Percentiles rank a stretch among this genome's conserved stretches.
These are phyloP conservation scores for Labrus mixtus DNA, from an alignment of 2,113 vertebrate species.

Conservation along the genomic window DNA sequence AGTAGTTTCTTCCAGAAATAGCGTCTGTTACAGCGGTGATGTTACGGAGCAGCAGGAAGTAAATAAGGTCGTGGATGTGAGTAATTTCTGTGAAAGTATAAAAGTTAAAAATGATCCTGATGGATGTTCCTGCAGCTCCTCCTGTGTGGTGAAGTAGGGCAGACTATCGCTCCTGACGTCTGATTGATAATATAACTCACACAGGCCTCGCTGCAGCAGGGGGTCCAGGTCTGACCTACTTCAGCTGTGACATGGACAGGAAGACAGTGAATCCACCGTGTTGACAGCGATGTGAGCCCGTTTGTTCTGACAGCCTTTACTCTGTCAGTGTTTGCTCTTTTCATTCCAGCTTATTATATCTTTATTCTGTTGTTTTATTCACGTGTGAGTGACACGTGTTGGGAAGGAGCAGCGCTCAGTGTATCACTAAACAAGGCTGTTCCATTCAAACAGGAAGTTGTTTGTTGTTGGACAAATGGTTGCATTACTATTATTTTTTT, in stretches of 20 bases:
- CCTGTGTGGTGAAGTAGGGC: constrained; percentile 14
- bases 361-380: background rate
- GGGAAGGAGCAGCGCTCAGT: background rate
- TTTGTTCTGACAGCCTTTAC: constrained; percentile 9
- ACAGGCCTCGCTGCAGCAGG: background rate
- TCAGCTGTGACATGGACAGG: constrained; percentile 10
- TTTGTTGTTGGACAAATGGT: too few species aligned
- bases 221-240: constrained; percentile 30
- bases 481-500: too few species aligned
- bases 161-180: background rate
- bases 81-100: too few species aligned
- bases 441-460: too few species aligned
- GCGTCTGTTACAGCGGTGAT: too few species aligned
- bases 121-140: background rate
- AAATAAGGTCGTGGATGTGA: too few species aligned
- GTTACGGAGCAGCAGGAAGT: too few species aligned
- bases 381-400: background rate
- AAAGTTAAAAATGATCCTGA: too few species aligned
- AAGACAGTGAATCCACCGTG: background rate
- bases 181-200: background rate
- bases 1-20: too few species aligned
- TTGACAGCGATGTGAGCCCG: too few species aligned
- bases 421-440: too few species aligned
- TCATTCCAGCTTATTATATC: background rate
- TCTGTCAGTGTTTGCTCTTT: background rate